Evolutionary conservation across 2,113 vertebrate species (phyloP).

Genomic region (Andinoacara biseriatus): DNA sequence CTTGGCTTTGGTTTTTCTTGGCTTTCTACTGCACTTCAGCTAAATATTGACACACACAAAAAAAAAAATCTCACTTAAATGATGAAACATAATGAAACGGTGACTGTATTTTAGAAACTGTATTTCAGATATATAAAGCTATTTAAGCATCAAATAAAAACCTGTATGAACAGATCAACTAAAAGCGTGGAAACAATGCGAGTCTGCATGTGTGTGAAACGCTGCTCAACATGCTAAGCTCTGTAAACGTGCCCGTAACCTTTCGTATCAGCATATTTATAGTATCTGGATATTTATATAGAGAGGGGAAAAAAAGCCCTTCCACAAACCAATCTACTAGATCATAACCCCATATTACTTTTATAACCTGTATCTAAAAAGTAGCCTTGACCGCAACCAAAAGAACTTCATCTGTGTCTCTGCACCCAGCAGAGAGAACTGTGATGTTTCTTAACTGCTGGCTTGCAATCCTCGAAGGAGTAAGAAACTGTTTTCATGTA

Average conservation of each 20-base stretch:
- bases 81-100: background rate
- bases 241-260: background rate
- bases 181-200: conserved; percentile 7
- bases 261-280: background rate
- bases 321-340: background rate
- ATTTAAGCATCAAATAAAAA: background rate
- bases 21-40: background rate
- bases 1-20: background rate
- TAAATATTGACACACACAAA: background rate
- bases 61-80: background rate
- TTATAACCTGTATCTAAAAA: background rate
- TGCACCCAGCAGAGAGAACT: conserved; percentile 28
- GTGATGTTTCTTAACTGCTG: conserved; percentile 55
- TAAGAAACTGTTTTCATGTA: conserved; percentile 47
- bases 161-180: background rate
- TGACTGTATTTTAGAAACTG: background rate
- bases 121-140: background rate
- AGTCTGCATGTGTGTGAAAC: background rate
- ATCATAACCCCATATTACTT: background rate
- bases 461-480: conserved; percentile 46
- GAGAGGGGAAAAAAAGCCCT: no score
- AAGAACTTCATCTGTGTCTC: conserved; percentile 24
- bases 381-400: background rate
- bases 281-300: no score
- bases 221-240: background rate